Evolutionary conservation across 2,888 invertebrate genomes (phyloP), one percentile per base, ranked within the genome.

Genomic region (Scelioninae gen. 2): DNA sequence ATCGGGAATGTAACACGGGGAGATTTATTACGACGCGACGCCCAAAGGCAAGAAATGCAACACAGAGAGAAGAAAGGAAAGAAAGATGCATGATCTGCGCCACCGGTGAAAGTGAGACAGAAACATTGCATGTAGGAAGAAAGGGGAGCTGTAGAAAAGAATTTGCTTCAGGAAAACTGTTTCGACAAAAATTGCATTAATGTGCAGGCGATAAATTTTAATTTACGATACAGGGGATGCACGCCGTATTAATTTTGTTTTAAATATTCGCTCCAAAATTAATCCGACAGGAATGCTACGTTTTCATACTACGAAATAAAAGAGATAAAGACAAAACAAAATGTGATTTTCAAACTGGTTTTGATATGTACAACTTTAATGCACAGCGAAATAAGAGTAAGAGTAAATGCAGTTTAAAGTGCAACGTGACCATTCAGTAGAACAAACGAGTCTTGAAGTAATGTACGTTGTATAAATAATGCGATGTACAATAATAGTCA

Each of bases 1-100:
- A 63, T 50, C 52, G 43, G 18, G 50, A 52, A 63, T 41, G 43
- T 43, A 52, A 50, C 41, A 15, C 48, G 22, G 52, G 50, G 33
- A 64, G 64, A 53, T 57, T 67, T 57, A 57, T 67, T 58, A 58
- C 53, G 53, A 45, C 52, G 60, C 50, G 67, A 67, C 50, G 50
- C 58, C 57, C 41, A 35, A 53, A 35, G 64, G 64, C 55, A 55
- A 65, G 52, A 63, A 31, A 13, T 50, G 43, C 50, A 43, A 16
- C 50, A 13, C 35, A 16, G n/a, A 63, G 45, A 33, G 45, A 55
- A 65, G 55, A 53, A 65, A 37, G 13, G 18, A 19, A 65, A 28
- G 74, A 7, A 9, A 2, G 13, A 6, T 39, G 33, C 25, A 55
- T 50, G 48, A 41, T 22, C 25, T 50, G 58, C n/a, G 46, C 15